Evolutionary conservation across 2,113 vertebrate genomes (phyloP), one percentile per base, ranked within the genome.

Genomic region (Amblyornis subalaris): DNA sequence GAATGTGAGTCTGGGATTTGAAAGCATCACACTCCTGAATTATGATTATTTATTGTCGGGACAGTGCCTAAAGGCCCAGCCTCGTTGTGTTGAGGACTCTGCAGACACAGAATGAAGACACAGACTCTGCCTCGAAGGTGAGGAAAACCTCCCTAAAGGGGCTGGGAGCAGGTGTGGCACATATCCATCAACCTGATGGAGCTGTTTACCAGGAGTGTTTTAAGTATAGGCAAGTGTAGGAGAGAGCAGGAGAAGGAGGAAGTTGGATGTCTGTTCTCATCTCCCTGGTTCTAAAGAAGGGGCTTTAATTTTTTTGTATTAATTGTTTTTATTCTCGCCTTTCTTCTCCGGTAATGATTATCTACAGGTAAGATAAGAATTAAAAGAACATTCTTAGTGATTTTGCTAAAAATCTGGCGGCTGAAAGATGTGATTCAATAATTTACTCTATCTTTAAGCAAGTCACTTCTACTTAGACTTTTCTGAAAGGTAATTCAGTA

Each of bases 1-100:
- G 91, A 96, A 95, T 97, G 91, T 20, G 31, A 88, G 64, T 74
- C 94, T 64, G 60, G 40, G 91, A 58, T 94, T 10, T 90, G 78
- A 94, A 94, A 94, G 72, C 89, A 74, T 93, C 79, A 0, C 29
- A 15, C 78, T 88, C 76, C 60, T 88, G 91, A 95, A 81, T 95
- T 88, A 95, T 91, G 89, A 69, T 95, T 97, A 95, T 91, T 95
- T 96, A 95, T 95, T 92, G 85, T 73, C 64, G 7, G 64, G n/a
- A 5, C 40, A 64, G 45, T 42, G 93, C 94, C 92, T 77, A 15
- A 77, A 83, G 94, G 94, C 90, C 31, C 48, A 38, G 60, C 15
- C 72, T 74, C 10, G 0, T 66, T 53, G 75, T 80, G 78, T 64
- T 77, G 14, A 88, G 91, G 60, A 55, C 44, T 95, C 75, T 57